phyloP scores from a whole-genome alignment of 2,113 vertebrate genomes.

The Megalops atlanticus region DNA sequence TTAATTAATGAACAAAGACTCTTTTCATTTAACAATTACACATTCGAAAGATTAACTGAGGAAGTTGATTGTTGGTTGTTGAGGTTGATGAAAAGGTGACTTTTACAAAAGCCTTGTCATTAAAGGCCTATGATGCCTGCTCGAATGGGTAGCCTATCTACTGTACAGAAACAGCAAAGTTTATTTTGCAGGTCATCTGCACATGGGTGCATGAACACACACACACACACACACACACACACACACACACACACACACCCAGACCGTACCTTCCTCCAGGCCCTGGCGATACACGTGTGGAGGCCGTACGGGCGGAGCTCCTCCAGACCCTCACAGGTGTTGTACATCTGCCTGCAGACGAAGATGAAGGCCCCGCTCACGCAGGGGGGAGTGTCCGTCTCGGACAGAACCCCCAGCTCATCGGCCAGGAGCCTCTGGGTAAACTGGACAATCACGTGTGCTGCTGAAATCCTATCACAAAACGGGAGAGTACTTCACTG shows the following conservation, averaged over 20 bases:
- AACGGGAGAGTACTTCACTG: slow-evolving; percentile 32
- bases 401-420: slow-evolving; percentile 63
- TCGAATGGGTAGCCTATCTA: too few species aligned
- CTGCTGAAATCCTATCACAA: slow-evolving; percentile 75
- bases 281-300: slow-evolving; percentile 77
- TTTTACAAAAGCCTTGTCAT: too few species aligned
- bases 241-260: neutral
- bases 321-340: slow-evolving; percentile 89
- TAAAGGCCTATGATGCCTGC: too few species aligned
- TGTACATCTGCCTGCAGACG: slow-evolving; percentile 88
- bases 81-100: too few species aligned
- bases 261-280: slow-evolving; percentile 84
- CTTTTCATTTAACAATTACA: too few species aligned
- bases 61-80: too few species aligned
- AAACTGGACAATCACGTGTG: slow-evolving; percentile 81
- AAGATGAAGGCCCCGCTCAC: slow-evolving; percentile 90
- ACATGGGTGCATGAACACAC: too few species aligned
- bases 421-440: slow-evolving; percentile 84
- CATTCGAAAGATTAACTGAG: too few species aligned
- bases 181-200: too few species aligned
- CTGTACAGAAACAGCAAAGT: too few species aligned
- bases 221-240: neutral
- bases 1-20: neutral
- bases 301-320: slow-evolving; percentile 77
- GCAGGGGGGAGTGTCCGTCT: slow-evolving; percentile 58